Base-by-base conservation (phyloP, 2,113 vertebrate genomes). In the Charina bottae region DNA sequence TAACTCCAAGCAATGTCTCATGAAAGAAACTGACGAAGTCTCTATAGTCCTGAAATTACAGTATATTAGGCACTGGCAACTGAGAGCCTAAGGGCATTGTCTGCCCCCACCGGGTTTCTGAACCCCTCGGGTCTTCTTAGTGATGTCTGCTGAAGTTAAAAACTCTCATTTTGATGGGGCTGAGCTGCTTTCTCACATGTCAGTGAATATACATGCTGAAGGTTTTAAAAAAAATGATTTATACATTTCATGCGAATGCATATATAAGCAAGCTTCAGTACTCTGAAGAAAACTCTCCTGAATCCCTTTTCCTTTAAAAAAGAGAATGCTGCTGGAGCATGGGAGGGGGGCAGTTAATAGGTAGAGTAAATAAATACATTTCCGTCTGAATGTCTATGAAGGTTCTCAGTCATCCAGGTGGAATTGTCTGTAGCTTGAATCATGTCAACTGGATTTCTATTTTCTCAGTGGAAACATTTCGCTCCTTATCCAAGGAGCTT, bases 1-100 rank as follows among this genome's bases (percentile, higher is more conserved):
- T 86, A 95, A 95, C 92, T 95, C 72, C 95, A 91, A 94, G 83
- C 56, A 46, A 85, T 58, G 86, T 94, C 96, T 86, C 78, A 87
- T 91, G 6, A 59, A 94, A 95, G 42, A 56, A 92, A 94, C 93
- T 94, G 89, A 94, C 85, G 19, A 93, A 87, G 11, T 93, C 93
- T 95, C 56, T 33, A 0, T 56, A 58, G 90, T 42, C 85, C 95
- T 13, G 23, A 28, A 87, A 72, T 91, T 17, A 72, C 17, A 60
- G 59, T 62, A 85, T 72, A 91, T 72, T 91, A 87, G 53, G 8
- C 23, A 28, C 24, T 37, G 49, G 90, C 24, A 68, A 72, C 8
- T 13, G 7, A 1, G 11, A 54, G 28, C 42, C 1, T 19, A 33
- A 53, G 83, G 28, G 8, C 17, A 24, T 33, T 85, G 0, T 53